Evolutionary conservation across 2,797 vertebrate species (phyloP), one percentile per base, ranked within the genome.

Genomic region (Myripristis murdjan): DNA sequence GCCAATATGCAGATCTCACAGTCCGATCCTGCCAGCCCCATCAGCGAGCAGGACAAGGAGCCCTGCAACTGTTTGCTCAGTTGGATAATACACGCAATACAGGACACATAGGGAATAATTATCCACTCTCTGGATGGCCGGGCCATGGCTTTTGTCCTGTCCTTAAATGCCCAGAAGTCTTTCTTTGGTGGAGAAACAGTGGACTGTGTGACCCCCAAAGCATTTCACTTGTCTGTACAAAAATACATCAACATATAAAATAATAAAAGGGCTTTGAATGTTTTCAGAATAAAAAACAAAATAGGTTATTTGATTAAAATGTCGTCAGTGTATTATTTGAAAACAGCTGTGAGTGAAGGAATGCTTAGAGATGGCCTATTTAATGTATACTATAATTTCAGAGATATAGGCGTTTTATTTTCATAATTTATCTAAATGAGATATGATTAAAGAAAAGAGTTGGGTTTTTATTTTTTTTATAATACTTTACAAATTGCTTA

Each of bases 1-100:
- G 91, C 89, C 85, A 90, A 86, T 93, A 93, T 93, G 92, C 89
- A 91, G 88, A 92, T 93, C 82, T 87, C 68, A 33, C 81, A 85
- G 87, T 84, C 85, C 68, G 28, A 9, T 60, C 70, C 77, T 77
- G 77, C 57, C 74, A 61, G 83, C 73, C 6, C 64, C 69, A 70
- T 87, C 87, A 58, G 49, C 81, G 0, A 88, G 87, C 87, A 3
- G 83, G 75, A 90, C 77, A 64, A 83, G 75, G 70, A 71, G 83
- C 75, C 84, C 78, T 67, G 67, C 52, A 71, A 87, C 81, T 79
- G 86, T 86, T 85, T 89, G 87, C 78, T 88, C 82, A 69, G 70
- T 85, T 75, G 85, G 87, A 85, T 87, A 84, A 87, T 58, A 79
- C 84, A 79, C 78, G 85, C 87, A 82, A 71, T 22, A 64, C 35